Percentiles rank a stretch among this genome's conserved stretches.
phyloP scores from a whole-genome alignment of 2,113 vertebrate genomes.

The Cettia cetti region DNA sequence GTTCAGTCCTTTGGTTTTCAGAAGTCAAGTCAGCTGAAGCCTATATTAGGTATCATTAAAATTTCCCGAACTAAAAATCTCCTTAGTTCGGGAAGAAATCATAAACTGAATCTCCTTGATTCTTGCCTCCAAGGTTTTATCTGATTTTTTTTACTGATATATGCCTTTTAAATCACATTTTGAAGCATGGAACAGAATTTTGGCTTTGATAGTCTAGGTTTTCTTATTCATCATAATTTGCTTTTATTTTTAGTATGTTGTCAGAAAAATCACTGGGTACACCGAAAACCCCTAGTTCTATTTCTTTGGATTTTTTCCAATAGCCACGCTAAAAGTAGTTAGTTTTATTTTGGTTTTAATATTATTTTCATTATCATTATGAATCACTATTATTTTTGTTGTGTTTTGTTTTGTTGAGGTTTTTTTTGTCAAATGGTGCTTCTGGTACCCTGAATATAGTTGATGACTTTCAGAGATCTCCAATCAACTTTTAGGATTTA shows the following conservation, averaged over 20 bases:
- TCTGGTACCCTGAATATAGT: background rate
- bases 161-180: background rate
- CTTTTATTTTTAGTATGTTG: background rate
- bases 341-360: too few relatives aligned
- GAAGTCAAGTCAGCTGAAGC: background rate
- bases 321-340: background rate
- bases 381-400: background rate
- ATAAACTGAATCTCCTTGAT: background rate
- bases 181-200: background rate
- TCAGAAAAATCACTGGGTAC: background rate
- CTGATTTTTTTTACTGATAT: background rate
- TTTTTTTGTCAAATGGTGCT: background rate
- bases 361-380: background rate
- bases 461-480: background rate
- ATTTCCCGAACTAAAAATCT: background rate
- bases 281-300: background rate
- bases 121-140: background rate
- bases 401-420: background rate
- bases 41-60: background rate
- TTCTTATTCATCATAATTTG: background rate
- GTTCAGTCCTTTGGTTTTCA: background rate
- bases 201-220: background rate
- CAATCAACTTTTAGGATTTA: background rate
- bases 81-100: background rate
- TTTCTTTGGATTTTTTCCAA: background rate